Conservation (phyloP, 2,113 vertebrate species). For the Elanus axillaris region DNA sequence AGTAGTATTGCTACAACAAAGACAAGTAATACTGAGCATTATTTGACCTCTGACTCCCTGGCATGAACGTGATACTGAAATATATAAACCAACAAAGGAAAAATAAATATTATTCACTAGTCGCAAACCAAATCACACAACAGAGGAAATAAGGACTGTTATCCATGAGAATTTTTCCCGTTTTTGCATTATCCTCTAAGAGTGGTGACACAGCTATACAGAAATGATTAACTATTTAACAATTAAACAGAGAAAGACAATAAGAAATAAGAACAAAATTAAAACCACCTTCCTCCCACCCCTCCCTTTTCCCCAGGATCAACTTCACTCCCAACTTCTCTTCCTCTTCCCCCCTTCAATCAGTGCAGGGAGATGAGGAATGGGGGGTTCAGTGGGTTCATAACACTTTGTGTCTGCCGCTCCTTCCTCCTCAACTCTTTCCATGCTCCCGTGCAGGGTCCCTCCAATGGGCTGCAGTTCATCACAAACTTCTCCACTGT, state of each 20-base stretch:
- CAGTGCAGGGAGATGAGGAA: accelerated
- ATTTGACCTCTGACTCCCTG: background rate
- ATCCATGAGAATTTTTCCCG: background rate
- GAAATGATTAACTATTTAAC: background rate
- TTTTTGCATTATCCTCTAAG: background rate
- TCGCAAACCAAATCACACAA: background rate
- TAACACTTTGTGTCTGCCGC: background rate
- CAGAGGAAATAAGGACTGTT: background rate
- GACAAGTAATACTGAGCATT: background rate
- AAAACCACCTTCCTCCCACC: background rate
- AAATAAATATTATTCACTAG: background rate
- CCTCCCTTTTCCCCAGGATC: background rate
- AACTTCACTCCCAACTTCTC: background rate
- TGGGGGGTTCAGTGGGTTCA: background rate
- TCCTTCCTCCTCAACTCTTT: background rate
- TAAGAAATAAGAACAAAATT: background rate
- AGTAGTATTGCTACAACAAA: background rate
- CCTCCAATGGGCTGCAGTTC: background rate
- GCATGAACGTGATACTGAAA: background rate
- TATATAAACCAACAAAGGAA: background rate
- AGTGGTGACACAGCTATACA: background rate
- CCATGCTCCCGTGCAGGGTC: too few species aligned
- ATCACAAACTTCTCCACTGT: background rate
- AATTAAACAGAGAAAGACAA: background rate
- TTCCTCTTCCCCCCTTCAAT: background rate